Evolutionary conservation across 2,888 invertebrate species (phyloP), one percentile per base, ranked within the genome.

Genomic region (Criorhina ranunculi): DNA sequence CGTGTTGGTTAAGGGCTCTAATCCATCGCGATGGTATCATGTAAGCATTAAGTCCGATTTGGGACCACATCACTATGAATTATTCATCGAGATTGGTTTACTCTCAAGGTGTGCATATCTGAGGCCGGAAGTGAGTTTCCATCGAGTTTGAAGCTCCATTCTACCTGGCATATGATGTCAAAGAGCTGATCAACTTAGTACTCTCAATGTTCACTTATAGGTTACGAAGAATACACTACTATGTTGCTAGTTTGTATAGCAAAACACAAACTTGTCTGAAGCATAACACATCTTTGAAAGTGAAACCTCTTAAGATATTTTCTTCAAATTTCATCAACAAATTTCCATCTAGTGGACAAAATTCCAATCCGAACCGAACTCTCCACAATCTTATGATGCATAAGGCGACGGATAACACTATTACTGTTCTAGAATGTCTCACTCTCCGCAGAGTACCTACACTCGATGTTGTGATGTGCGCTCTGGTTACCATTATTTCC

Each of bases 281-380:
- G 8, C 49, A 59, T 46, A 57, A n/a, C 40, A 35, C 46, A 17
- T 9, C 29, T 35, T 60, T 35, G 69, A 77, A 77, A 77, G 77
- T 69, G 69, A 77, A 60, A 77, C 66, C 42, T 31, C 15, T 37
- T n/a, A 70, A 59, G 4, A 29, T n/a, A 24, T 12, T 33, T 62
- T 24, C 24, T 12, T 12, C 6, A 5, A 9, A 60, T 31, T 11
- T 35, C 33, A 31, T 8, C 15, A 8, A 12, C 53, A 8, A 8
- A 60, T 42, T 31, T 44, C 31, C 15, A 29, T 44, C 6, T 29
- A 6, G 9, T 12, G 8, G 31, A 33, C 31, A 9, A 31, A 24
- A 73, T 44, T 46, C 35, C 19, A 44, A 42, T 44, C 35, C 35
- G 12, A 44, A 42, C 19, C 59, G n/a, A 33, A 42, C 2, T 1